phyloP scores from a whole-genome alignment of 2,888 invertebrate species.

The Cyclophora punctaria region DNA sequence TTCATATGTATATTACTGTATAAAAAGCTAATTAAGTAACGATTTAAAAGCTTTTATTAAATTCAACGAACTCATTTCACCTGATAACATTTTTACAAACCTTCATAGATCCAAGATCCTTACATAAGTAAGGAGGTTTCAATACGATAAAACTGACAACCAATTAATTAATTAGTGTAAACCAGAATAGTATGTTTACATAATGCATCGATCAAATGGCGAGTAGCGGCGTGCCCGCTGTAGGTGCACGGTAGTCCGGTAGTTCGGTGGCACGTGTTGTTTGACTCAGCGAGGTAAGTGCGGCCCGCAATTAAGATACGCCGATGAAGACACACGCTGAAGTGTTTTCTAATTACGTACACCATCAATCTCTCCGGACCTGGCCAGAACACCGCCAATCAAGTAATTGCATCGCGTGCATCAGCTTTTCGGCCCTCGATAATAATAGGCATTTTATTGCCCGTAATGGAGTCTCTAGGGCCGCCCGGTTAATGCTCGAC shows the following conservation, averaged over 20 bases:
- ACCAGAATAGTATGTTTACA: constrained; percentile 19
- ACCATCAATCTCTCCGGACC: constrained; percentile 68
- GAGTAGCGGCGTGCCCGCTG: constrained; percentile 25
- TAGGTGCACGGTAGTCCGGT: too few species aligned
- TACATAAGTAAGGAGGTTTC: too few species aligned
- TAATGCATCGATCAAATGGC: constrained; percentile 33
- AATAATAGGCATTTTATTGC: constrained; percentile 75
- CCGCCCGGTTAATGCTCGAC: constrained; percentile 56
- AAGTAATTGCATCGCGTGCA: constrained; percentile 76
- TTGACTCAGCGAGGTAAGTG: constrained; percentile 70
- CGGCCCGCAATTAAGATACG: constrained; percentile 68
- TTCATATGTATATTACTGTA: too few species aligned
- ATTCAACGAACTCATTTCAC: too few species aligned
- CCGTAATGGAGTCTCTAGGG: constrained; percentile 75
- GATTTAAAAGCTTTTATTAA: too few species aligned
- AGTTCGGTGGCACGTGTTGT: constrained; percentile 47
- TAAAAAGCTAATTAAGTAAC: too few species aligned
- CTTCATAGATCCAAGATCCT: too few species aligned
- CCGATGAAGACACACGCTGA: constrained; percentile 72
- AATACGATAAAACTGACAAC: too few species aligned
- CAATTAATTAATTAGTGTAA: too few species aligned
- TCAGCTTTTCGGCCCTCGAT: constrained; percentile 74
- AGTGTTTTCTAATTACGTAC: constrained; percentile 75
- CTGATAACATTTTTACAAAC: too few species aligned
- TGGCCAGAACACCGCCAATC: constrained; percentile 71